A percentile compares a stretch with the other conserved stretches of the same genome.
Evolutionary conservation across 2,113 vertebrate genomes (phyloP).

Genomic region (Chelonoidis abingdonii): DNA sequence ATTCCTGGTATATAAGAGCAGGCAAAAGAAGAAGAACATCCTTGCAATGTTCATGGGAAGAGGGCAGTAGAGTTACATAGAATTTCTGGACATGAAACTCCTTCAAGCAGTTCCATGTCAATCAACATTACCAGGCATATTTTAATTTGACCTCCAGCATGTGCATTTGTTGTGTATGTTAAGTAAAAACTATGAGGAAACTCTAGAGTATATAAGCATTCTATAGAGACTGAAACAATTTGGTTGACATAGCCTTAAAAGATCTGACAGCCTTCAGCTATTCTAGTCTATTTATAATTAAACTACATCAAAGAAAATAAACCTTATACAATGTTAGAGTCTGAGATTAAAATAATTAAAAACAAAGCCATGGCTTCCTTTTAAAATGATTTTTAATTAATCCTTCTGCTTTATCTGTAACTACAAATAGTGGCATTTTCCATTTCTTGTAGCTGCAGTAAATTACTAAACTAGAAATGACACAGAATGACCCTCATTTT

Average conservation of each 20-base stretch:
- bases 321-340: not conserved
- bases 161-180: not conserved
- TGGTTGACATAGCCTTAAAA: slow-evolving; percentile 4
- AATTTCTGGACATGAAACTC: accelerated
- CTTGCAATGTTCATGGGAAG: not conserved
- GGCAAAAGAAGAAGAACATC: not conserved
- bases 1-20: not conserved
- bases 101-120: not conserved
- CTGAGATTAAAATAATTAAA: not conserved
- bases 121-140: accelerated
- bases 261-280: not conserved
- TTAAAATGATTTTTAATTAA: slow-evolving; percentile 28
- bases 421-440: not conserved
- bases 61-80: not conserved
- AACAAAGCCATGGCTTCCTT: not conserved
- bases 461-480: not conserved
- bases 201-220: slow-evolving; percentile 11
- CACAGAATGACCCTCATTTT: not conserved
- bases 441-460: not conserved
- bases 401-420: not conserved
- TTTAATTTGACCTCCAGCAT: not conserved
- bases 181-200: not conserved
- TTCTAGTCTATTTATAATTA: not conserved
- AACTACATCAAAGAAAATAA: slow-evolving; percentile 12
- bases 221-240: not conserved